These are phyloP conservation scores for Erebia palarica DNA, from an alignment of 2,888 invertebrate genomes.

Conservation along the genomic window DNA sequence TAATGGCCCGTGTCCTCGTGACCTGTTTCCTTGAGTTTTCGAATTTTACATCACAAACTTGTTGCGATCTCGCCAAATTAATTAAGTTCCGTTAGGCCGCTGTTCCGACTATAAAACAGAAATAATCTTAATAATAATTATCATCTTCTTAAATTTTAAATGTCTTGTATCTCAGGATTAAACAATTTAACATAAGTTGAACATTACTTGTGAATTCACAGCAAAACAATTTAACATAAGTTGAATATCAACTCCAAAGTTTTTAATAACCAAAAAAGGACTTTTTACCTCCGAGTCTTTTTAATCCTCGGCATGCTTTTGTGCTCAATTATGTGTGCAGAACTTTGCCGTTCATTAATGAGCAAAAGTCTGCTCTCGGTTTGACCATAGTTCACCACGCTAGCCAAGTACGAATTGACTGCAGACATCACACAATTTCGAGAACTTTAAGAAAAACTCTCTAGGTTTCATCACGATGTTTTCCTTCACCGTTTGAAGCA, in stretches of 20 bases:
- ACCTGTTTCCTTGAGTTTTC: slow-evolving; percentile 30
- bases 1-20: slow-evolving; percentile 16
- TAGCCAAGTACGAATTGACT: no score
- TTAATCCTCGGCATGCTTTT: no score
- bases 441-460: no score
- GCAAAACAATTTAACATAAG: not conserved
- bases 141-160: slow-evolving; percentile 10
- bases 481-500: no score
- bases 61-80: slow-evolving; percentile 29
- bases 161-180: not conserved
- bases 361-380: no score
- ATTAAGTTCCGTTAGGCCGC: slow-evolving; percentile 29
- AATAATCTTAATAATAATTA: slow-evolving; percentile 13
- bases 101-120: slow-evolving; percentile 22
- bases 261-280: no score
- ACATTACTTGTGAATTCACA: not conserved
- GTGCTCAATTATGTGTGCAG: no score
- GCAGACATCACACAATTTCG: no score
- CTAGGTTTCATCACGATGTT: no score
- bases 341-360: no score
- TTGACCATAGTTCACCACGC: no score
- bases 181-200: not conserved
- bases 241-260: not conserved
- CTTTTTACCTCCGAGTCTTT: no score
- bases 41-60: slow-evolving; percentile 30